Evolutionary conservation across 2,888 invertebrate species (phyloP), one percentile per base, ranked within the genome.

Genomic region (Itoplectis maculator): DNA sequence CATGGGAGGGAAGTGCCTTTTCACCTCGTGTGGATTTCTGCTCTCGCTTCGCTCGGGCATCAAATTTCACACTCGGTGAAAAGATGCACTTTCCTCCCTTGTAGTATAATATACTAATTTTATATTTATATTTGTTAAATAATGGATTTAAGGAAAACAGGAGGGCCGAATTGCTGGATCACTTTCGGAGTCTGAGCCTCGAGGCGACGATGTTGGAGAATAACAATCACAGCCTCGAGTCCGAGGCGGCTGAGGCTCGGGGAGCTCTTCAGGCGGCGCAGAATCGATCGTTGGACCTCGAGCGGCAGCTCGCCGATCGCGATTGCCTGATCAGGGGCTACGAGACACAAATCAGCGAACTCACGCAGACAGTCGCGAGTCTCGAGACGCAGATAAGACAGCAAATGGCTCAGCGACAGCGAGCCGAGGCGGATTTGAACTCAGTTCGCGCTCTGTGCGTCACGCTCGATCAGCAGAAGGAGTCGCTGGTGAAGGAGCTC

Each of bases 211-310:
- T 95, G 81, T 93, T 97, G 84, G 97, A 97, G 93, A 96, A 95
- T 86, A 97, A 95, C 84, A 97, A 97, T 92, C 96, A 96, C 89
- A 96, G 96, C 72, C 94, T 97, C 85, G 97, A 97, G 92, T 95
- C 94, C 86, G 96, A 97, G 93, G 96, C 96, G 2, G 95, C 95
- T 6, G 96, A 96, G 86, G 95, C 95, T 79, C 95, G 95, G 85
- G 90, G 93, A 59, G 94, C 95, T 82, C 91, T 95, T 75, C 94
- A 95, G 89, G 92, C 93, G 78, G 94, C 95, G 9, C 93, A 94
- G 83, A 94, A 94, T 87, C 94, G 95, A 87, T 94, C 96, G 68
- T 91, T 94, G 78, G 94, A 94, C 86, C 93, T 97, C 56, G 96
- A 97, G 92, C 93, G 94, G 79, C 95, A 95, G 90, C 87, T 97